Evolutionary conservation across 2,113 vertebrate species (phyloP).

Genomic region (Poeciliopsis retropinna): DNA sequence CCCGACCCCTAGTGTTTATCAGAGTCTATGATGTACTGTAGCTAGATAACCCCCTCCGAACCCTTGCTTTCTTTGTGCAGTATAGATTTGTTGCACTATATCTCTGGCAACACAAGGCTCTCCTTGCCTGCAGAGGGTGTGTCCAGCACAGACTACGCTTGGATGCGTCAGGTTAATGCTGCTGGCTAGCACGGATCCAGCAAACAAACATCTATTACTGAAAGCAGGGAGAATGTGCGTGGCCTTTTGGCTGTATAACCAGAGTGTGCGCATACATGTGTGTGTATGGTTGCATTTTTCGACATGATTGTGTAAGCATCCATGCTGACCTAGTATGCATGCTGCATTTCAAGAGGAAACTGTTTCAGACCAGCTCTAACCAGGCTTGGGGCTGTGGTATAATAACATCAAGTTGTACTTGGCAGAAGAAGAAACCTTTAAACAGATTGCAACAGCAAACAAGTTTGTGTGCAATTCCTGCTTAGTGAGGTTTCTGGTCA

Average conservation of each 20-base stretch:
- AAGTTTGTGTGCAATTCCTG: not conserved
- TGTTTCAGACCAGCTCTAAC: constrained; percentile 29
- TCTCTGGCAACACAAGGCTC: constrained; percentile 49
- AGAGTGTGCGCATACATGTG: constrained; percentile 5
- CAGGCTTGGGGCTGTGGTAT: constrained; percentile 22
- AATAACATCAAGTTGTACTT: constrained; percentile 24
- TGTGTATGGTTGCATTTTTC: constrained; percentile 36
- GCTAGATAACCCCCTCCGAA: constrained; percentile 22
- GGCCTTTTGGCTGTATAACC: too few relatives aligned
- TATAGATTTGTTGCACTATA: constrained; percentile 63
- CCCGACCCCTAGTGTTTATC: constrained; percentile 58
- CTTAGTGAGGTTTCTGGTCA: constrained; percentile 8
- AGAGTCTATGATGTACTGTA: constrained; percentile 43
- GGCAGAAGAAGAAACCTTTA: constrained; percentile 14
- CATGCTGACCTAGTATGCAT: constrained; percentile 36
- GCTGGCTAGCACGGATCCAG: constrained; percentile 39
- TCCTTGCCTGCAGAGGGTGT: constrained; percentile 61
- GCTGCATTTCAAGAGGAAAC: constrained; percentile 19
- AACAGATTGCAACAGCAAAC: not conserved
- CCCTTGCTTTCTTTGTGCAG: constrained; percentile 35
- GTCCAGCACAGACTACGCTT: constrained; percentile 48
- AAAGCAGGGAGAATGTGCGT: constrained; percentile 23
- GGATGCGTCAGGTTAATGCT: constrained; percentile 62
- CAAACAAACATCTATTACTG: constrained; percentile 57
- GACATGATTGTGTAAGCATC: constrained; percentile 29